Base-by-base conservation (phyloP, 2,797 vertebrate species). In the Leontocebus nigricollis region DNA sequence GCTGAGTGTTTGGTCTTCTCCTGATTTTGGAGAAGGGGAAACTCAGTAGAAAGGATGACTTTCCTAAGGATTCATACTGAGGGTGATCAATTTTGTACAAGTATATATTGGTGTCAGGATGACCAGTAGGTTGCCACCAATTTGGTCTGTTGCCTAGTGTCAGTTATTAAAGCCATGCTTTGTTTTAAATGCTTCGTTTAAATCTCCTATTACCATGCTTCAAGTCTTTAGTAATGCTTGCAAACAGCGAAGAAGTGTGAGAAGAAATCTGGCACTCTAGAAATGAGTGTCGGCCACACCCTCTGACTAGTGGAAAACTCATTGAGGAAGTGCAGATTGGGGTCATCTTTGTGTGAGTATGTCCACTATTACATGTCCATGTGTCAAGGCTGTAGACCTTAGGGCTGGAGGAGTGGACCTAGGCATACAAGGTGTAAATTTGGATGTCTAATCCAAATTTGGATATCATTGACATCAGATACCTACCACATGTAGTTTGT, bases 1-100 rank as follows among this genome's bases (percentile, higher is more conserved):
- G 9, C 33, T 50, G 9, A 70, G 24, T 61, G 8, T 90, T 67
- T 83, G 59, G 15, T 7, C 24, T 75, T 67, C 46, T 15, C 24
- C 75, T 61, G 44, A 33, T 92, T 95, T 88, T 20, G 55, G 86
- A 96, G 26, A 91, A 55, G 46, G 44, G 41, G 12, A 93, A 44
- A 59, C 30, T n/a, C 30, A 80, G 36, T 15, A 73, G 81, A 33
- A 81, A 84, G n/a, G 5, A 24, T 41, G 44, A 4, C 17, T 92
- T 59, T 81, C 64, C 70, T 83, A 59, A 87, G 48, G 5, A 59
- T 86, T 97, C 27, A 15, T 70, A 33, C 12, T 24, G n/a, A 91
- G 39, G 12, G 13, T 90, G 75, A 77, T 83, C 50, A 12, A 50
- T 83, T 82, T 73, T 61, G 39, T 81, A 22, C 26, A 92, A 39